Evolutionary conservation across 1,140 invertebrate species (phyloP), one percentile per base, ranked within the genome.

Genomic region (Eumeta japonica): DNA sequence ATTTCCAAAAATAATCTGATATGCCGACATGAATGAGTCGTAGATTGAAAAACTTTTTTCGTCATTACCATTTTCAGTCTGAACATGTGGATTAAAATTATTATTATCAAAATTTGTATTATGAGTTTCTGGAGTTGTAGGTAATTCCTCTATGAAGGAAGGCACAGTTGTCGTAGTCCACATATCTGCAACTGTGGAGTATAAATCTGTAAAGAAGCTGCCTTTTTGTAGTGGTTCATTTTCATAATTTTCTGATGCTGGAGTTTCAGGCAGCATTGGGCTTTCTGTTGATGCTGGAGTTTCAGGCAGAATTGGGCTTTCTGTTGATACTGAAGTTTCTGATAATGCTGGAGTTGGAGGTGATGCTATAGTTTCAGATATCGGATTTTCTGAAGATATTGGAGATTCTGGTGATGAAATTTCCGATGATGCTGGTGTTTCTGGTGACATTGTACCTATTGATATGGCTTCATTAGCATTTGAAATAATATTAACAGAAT

Each of bases 21-120:
- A 66, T 11, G 43, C 50, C 24, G 52, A 32, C 10, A 52, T 45
- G 13, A 70, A 28, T 40, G 62, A 73, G 28, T 48, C 52, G 12
- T 66, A 35, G 42, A 70, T 56, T 32, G 63, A 64, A 43, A 65
- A 68, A 32, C 47, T n/a, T 24, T 5, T 24, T 24, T 24, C 20
- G 5, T 24, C 20, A 24, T 24, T 24, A 24, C 5, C 20, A 7
- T 54, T 45, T 37, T 50, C 35, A 16, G n/a, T 48, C 13, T 54
- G 36, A 46, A 41, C 31, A 14, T 37, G 28, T 15, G 49, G 38
- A 17, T 50, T 43, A 35, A 52, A 45, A 11, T 65, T 58, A 28
- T 48, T 36, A 47, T 62, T 67, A 44, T 57, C 63, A 37, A 65
- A 49, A 31, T 37, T 44, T n/a, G n/a, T n/a, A n/a, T n/a, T n/a